Evolutionary conservation across 2,797 vertebrate genomes (phyloP).

Genomic region (Anguilla pacifica): DNA sequence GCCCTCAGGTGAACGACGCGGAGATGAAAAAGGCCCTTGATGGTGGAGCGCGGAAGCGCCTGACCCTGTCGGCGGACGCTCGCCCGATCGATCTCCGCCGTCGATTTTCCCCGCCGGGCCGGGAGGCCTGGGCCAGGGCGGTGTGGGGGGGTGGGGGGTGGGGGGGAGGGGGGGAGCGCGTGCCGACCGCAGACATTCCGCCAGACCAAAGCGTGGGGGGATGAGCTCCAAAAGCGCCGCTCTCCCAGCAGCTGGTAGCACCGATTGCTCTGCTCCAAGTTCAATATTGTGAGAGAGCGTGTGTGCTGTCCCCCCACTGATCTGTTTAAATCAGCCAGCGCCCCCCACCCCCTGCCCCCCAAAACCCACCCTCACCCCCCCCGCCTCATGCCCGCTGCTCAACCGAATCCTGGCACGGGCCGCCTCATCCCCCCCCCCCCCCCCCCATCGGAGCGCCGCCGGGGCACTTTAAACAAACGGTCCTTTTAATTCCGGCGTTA

Average conservation of each 20-base stretch:
- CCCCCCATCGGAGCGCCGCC: background rate
- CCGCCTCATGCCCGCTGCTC: background rate
- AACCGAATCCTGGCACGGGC: background rate
- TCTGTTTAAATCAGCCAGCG: slow-evolving; percentile 28
- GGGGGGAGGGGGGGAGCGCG: too few species aligned
- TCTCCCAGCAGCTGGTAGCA: slow-evolving; percentile 28
- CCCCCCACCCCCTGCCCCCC: background rate
- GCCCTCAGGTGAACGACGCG: background rate
- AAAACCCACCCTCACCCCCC: too few species aligned
- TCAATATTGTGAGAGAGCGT: slow-evolving; percentile 67
- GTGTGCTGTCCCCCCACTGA: slow-evolving; percentile 51
- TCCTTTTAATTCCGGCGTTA: slow-evolving; percentile 13
- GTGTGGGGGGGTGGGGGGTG: too few species aligned
- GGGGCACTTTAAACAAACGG: slow-evolving; percentile 25
- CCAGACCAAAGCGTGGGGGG: slow-evolving; percentile 45
- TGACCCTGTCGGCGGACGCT: background rate
- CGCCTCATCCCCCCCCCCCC: background rate
- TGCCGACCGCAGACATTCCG: slow-evolving; percentile 57
- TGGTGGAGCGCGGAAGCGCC: background rate
- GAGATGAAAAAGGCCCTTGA: background rate
- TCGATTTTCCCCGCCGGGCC: slow-evolving; percentile 44
- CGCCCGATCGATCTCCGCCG: slow-evolving; percentile 54
- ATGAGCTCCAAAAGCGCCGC: slow-evolving; percentile 22
- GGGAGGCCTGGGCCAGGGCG: slow-evolving; percentile 32
- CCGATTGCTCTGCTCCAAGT: slow-evolving; percentile 59